A percentile compares a stretch with the other conserved stretches of the same genome.
Evolutionary conservation across 2,113 vertebrate genomes (phyloP).

Genomic region (Ophiodon elongatus): DNA sequence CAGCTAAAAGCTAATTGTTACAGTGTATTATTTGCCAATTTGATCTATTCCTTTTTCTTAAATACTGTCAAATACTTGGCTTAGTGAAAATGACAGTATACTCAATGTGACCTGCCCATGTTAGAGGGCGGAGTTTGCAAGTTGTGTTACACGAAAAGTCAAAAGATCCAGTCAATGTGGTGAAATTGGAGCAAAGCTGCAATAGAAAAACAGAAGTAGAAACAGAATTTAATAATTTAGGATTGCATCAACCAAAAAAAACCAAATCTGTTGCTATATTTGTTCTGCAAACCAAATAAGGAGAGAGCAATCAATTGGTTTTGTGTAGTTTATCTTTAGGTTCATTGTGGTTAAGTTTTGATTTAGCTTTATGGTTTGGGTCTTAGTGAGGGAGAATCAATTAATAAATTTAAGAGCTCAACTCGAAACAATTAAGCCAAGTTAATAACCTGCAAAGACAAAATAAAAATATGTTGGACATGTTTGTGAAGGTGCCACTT

Average conservation of each 20-base stretch:
- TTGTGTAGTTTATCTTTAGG: background rate
- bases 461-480: conserved; percentile 53
- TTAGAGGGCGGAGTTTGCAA: background rate
- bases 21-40: background rate
- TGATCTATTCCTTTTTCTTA: background rate
- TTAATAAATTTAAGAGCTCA: background rate
- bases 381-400: background rate
- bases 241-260: background rate
- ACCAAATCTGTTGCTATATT: background rate
- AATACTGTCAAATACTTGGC: background rate
- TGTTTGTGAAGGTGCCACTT: conserved; percentile 56
- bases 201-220: background rate
- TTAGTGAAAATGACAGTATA: too few species aligned
- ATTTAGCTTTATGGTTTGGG: background rate
- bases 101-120: background rate
- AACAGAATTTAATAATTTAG: background rate
- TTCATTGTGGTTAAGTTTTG: background rate
- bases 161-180: background rate
- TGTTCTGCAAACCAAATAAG: background rate
- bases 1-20: too few species aligned
- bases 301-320: background rate
- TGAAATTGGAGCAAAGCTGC: background rate
- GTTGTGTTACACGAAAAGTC: background rate
- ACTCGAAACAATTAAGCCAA: background rate
- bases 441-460: background rate